Conservation (phyloP, 2,113 vertebrate species). For the Rhinolophus ferrumequinum region DNA sequence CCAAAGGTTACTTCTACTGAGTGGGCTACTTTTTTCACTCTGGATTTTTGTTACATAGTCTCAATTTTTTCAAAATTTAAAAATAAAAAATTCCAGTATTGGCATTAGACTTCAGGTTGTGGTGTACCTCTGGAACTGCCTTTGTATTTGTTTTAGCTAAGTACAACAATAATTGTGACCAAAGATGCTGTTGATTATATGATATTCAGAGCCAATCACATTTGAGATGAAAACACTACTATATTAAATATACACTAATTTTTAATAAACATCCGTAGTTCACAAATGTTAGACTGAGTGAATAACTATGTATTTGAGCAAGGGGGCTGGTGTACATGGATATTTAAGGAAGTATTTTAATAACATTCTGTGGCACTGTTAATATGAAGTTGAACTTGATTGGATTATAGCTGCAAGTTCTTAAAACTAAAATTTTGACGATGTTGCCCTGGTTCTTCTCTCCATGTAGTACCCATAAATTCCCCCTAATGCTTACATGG, state of each 20-base stretch:
- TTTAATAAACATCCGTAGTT: not conserved
- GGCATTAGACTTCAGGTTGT: not conserved
- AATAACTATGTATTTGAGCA: not conserved
- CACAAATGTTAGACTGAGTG: not conserved
- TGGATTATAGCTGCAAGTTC: not conserved
- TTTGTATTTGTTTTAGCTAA: not conserved
- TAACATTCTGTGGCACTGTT: not conserved
- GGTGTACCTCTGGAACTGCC: not conserved
- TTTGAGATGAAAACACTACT: not conserved
- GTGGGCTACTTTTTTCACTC: not conserved
- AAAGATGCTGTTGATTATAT: conserved; percentile 13
- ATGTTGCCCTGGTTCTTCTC: not conserved
- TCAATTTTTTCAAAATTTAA: not conserved
- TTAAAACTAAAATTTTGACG: not conserved
- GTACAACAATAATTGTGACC: not conserved
- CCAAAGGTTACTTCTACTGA: not conserved
- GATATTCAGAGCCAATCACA: not conserved
- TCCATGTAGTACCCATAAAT: not conserved
- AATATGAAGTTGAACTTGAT: not conserved
- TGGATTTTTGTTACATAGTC: not conserved
- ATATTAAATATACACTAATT: not conserved
- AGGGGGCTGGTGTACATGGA: not conserved
- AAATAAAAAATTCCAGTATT: not conserved
- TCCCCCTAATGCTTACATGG: not conserved
- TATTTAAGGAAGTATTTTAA: not conserved